Conservation (phyloP, 1,140 invertebrate species). For the Solenopsis fugax region DNA sequence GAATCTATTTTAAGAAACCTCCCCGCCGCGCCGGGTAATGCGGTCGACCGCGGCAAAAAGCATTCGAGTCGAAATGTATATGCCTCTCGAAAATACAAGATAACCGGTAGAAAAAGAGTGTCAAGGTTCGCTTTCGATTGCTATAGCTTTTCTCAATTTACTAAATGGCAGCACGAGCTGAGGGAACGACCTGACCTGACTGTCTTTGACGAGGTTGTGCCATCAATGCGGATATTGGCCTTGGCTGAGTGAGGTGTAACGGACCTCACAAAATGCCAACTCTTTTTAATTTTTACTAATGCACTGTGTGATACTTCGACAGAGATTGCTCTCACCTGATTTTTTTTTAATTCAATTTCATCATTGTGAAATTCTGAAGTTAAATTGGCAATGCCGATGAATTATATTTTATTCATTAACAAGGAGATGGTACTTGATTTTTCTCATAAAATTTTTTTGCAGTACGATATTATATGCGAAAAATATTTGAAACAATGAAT, state of each 20-base stretch:
- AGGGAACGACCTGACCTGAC: constrained; percentile 23
- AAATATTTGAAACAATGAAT: not conserved
- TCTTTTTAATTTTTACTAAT: constrained; percentile 9
- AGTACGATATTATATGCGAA: not conserved
- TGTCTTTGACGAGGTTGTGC: constrained; percentile 27
- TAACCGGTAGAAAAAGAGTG: constrained; percentile 70
- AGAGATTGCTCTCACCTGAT: not conserved
- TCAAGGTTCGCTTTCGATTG: constrained; percentile 83
- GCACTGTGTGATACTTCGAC: not conserved
- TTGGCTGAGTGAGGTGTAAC: not conserved
- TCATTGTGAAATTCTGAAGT: not conserved
- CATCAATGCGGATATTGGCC: constrained; percentile 5
- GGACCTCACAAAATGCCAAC: not conserved
- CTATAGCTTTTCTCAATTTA: constrained; percentile 74
- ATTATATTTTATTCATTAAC: not conserved
- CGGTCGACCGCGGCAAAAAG: constrained; percentile 75
- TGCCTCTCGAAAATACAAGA: constrained; percentile 78
- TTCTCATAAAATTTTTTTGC: not conserved
- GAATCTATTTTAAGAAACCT: constrained; percentile 83
- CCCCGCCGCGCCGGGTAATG: constrained; percentile 75
- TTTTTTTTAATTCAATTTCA: not conserved
- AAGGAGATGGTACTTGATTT: not conserved
- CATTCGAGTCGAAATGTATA: constrained; percentile 68
- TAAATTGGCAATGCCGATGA: not conserved
- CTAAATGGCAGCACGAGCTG: constrained; percentile 10